phyloP scores from a whole-genome alignment of 2,113 vertebrate genomes.

The Xiphophorus maculatus region DNA sequence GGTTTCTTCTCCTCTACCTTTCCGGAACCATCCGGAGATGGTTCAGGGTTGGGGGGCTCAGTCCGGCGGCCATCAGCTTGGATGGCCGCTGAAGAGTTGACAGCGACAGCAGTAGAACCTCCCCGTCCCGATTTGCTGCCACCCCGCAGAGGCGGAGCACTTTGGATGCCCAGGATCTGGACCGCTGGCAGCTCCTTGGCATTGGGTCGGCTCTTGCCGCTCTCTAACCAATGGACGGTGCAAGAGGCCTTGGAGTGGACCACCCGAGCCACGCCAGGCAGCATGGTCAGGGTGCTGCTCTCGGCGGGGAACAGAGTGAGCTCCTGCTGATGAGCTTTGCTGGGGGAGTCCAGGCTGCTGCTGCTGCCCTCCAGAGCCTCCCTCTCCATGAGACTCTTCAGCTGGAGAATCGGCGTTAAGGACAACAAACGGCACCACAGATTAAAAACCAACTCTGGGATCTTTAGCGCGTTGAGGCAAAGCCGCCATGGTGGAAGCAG shows the following conservation, averaged over 20 bases:
- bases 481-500: no score
- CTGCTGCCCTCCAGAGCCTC: conserved; percentile 82
- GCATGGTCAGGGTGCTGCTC: conserved; percentile 85
- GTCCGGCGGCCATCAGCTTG: conserved; percentile 51
- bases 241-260: conserved; percentile 98
- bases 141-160: conserved; percentile 47
- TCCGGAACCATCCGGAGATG: conserved; percentile 41
- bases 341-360: conserved; percentile 61
- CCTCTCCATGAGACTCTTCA: conserved; percentile 87
- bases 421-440: conserved; percentile 23
- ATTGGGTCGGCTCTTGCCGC: conserved; percentile 87
- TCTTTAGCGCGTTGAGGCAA: background rate
- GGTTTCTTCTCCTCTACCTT: conserved; percentile 66
- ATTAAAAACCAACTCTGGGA: background rate
- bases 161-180: conserved; percentile 94
- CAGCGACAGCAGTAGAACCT: background rate
- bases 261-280: conserved; percentile 94
- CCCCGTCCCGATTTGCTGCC: conserved; percentile 60
- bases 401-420: conserved; percentile 82
- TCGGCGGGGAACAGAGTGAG: conserved; percentile 93
- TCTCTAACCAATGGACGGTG: conserved; percentile 97
- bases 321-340: conserved; percentile 78
- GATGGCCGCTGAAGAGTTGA: conserved; percentile 5
- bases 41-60: conserved; percentile 45
- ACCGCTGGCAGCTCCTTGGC: conserved; percentile 89